Evolutionary conservation across 2,888 invertebrate species (phyloP), one percentile per base, ranked within the genome.

Genomic region (Leucozona laternaria): DNA sequence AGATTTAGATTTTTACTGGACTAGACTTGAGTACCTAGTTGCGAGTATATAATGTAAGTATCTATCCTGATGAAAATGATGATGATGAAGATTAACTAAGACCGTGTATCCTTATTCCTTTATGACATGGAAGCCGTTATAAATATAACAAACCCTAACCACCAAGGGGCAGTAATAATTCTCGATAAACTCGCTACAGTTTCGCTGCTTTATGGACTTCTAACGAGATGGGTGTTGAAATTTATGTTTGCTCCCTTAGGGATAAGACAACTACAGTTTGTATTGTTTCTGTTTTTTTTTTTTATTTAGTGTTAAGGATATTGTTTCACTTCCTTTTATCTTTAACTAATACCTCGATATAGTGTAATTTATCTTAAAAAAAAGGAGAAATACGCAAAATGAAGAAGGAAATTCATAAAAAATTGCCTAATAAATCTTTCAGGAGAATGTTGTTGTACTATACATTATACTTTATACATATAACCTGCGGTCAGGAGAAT

Each of bases 341-440:
- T 82, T 82, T 40, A 15, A 15, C 60, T 60, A 86, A 86, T 75
- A 81, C 64, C 45, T 60, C 82, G 81, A 86, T 86, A 86, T 75
- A 82, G 71, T 79, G 82, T 82, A 75, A 86, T 86, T 82, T 86
- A 86, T 86, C 78, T 82, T 57, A 20, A 53, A 50, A 53, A 81
- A 58, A 80, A 55, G n/a, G n/a, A 88, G 88, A 89, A 90, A 25
- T 4, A 43, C 13, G 11, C 4, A 89, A 45, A 15, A 88, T 88
- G 88, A 89, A 80, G 68, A 84, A 82, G 70, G 31, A 71, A 53
- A 58, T 76, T 79, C 66, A 80, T 86, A 83, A 89, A 90, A 89
- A 90, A 89, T 86, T 78, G 73, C 60, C 45, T 76, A 88, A 89
- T 88, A 88, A 89, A 89, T 88, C 88, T 89, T 88, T 89, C 88